Base-by-base conservation (phyloP, 2,113 vertebrate species). In the Rhagologus leucostigma region DNA sequence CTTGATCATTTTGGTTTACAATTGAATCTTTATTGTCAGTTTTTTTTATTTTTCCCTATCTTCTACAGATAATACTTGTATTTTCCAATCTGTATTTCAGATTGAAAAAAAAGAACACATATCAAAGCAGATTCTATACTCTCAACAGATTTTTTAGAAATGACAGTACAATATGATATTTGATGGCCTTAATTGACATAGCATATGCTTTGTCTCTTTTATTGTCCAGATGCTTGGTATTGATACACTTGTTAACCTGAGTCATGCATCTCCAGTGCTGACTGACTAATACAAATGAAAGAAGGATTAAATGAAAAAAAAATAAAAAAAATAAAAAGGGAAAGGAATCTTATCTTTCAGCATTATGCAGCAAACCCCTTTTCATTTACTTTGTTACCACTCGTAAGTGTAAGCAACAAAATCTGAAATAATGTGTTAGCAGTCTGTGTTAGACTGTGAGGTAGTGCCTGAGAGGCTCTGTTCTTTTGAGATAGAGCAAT, bases 21-120 rank as follows among this genome's bases (percentile, higher is more conserved):
- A 29, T 2, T 29, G 9, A 55, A 37, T 29, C 0, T 1, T 68
- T 67, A 64, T 27, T 47, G 11, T 1, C 8, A 56, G 6, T 59
- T 79, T 63, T 70, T 11, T 63, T 89, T 62, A 35, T 65, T 75
- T 67, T 75, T 37, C 37, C 11, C 13, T 24, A 5, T 6, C 29
- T 30, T 8, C 15, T 67, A 6, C 17, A 68, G 27, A 18, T 29
- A 74, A 62, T 35, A 44, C 9, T 56, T 81, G 4, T 41, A 18
- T 78, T 89, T 89, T 76, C 41, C 22, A 65, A 44, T 18, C 8
- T 26, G 16, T 57, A 65, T 46, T 86, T 90, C 49, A 76, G 35
- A 52, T 63, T 39, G 4, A 9, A 16, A 64, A 82, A 63, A 91
- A 85, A 56, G 2, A 24, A 18, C 6, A n/a, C 3, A 24, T 46